Base-by-base conservation (phyloP, 2,888 invertebrate species). In the Ariolimax columbianus region DNA sequence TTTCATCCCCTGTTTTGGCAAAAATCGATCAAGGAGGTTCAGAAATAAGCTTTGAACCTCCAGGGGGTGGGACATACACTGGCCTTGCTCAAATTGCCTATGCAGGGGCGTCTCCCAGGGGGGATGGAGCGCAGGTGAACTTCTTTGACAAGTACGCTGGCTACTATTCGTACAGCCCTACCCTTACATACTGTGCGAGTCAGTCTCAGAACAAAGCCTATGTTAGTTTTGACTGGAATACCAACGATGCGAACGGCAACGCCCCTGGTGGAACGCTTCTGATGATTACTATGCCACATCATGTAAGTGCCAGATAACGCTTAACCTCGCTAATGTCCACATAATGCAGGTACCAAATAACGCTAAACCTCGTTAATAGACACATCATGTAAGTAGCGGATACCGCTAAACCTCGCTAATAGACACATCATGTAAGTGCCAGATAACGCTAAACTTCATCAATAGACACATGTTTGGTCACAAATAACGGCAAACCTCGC, bases 251-350 rank as follows among this genome's bases (percentile, higher is more conserved):
- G 30, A 77, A 86, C 77, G 89, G 90, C 0, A 66, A 86, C 6
- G 82, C 88, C 0, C 30, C 86, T 0, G 80, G 85, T 47, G 88
- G 89, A 1, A 51, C 87, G 1, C 87, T 91, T 11, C 84, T 91
- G 2, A 91, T 91, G 90, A 80, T 91, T 1, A 84, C 89, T 7
- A 89, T 91, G 89, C 91, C 91, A 14, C 91, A 91, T 79, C 91
- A 91, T 77, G 91, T 91, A 81, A 86, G 90, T 86, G 4, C 14
- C 14, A 47, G 6, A 47, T 47, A 9, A 14, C 6, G 47, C 47
- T 47, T 47, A 47, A 6, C 47, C 14, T 47, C 47, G 14, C 14
- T 14, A 9, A 47, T 47, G n/a, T n/a, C n/a, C n/a, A n/a, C n/a
- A n/a, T n/a, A n/a, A n/a, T n/a, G n/a, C n/a, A n/a, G n/a, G n/a